These are phyloP conservation scores for Rhinoderma darwinii DNA, from an alignment of 2,113 vertebrate genomes.

Conservation along the genomic window DNA sequence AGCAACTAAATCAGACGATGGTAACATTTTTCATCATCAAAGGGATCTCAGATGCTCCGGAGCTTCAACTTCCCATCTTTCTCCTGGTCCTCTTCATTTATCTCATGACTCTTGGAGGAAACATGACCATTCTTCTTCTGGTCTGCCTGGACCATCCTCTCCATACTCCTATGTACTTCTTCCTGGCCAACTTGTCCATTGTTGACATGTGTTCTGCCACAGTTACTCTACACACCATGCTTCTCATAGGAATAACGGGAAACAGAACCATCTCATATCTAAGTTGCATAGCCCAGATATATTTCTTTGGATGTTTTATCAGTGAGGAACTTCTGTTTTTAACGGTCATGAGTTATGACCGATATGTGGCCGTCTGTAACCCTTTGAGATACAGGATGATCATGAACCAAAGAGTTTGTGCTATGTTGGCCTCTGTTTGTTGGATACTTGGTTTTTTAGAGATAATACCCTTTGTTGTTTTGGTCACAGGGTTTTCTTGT, in stretches of 20 bases:
- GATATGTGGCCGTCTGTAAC: constrained; percentile 42
- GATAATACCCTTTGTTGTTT: constrained; percentile 60
- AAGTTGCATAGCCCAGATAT: constrained; percentile 15
- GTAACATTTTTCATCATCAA: constrained; percentile 25
- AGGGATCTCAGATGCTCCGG: neutral
- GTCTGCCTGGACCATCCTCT: constrained; percentile 61
- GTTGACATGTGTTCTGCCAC: constrained; percentile 68
- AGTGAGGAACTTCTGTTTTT: constrained; percentile 4
- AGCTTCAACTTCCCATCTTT: constrained; percentile 23
- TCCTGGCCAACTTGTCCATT: constrained; percentile 69
- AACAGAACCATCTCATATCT: constrained; percentile 10
- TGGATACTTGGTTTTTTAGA: constrained; percentile 66
- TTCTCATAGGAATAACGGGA: neutral
- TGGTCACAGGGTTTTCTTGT: constrained; percentile 35
- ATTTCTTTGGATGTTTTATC: neutral
- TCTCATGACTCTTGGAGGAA: constrained; percentile 62
- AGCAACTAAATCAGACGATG: neutral
- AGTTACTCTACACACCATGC: constrained; percentile 68
- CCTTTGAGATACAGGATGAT: constrained; percentile 27
- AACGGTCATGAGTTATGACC: constrained; percentile 31
- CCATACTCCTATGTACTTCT: constrained; percentile 68
- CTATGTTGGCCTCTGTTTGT: constrained; percentile 53
- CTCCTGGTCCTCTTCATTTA: constrained; percentile 32
- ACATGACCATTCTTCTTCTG: constrained; percentile 62
- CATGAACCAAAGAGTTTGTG: constrained; percentile 50